Percentiles rank a stretch among this genome's conserved stretches.
Evolutionary conservation across 2,888 invertebrate genomes (phyloP).

Genomic region (Elmis aenea): DNA sequence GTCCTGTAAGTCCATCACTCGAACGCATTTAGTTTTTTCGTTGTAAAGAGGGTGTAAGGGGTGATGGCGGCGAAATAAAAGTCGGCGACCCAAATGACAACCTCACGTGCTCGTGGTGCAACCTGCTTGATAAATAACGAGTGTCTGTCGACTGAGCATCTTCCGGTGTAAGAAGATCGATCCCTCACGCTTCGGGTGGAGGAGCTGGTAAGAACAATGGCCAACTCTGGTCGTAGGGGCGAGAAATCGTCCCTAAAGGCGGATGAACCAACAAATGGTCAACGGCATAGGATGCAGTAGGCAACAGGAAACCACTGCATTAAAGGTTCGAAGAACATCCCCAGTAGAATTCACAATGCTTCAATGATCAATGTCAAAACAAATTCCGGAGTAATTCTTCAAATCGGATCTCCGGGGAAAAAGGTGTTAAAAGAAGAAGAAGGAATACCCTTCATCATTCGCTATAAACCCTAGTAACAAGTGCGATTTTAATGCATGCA

Average conservation of each 20-base stretch:
- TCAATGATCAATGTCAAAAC: slow-evolving; percentile 4
- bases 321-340: slow-evolving; percentile 6
- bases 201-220: slow-evolving; percentile 12
- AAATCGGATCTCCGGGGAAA: slow-evolving; percentile 4
- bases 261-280: slow-evolving; percentile 11
- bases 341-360: slow-evolving; percentile 3
- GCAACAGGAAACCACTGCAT: slow-evolving; percentile 15
- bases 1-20: no score
- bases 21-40: no score
- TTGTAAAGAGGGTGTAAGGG: no score
- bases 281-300: slow-evolving; percentile 12
- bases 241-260: slow-evolving; percentile 14
- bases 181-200: slow-evolving; percentile 15
- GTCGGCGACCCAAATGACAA: slow-evolving; percentile 11
- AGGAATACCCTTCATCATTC: no score
- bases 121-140: slow-evolving; percentile 15
- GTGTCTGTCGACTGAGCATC: slow-evolving; percentile 40
- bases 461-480: no score
- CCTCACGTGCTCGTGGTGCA: slow-evolving; percentile 17
- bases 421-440: slow-evolving; percentile 1
- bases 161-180: slow-evolving; percentile 13
- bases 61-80: no score
- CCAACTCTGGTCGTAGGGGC: slow-evolving; percentile 7
- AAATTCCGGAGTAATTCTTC: slow-evolving; percentile 8
- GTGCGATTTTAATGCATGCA: no score